phyloP scores from a whole-genome alignment of 1,140 invertebrate genomes.

The Chlorops oryzae region DNA sequence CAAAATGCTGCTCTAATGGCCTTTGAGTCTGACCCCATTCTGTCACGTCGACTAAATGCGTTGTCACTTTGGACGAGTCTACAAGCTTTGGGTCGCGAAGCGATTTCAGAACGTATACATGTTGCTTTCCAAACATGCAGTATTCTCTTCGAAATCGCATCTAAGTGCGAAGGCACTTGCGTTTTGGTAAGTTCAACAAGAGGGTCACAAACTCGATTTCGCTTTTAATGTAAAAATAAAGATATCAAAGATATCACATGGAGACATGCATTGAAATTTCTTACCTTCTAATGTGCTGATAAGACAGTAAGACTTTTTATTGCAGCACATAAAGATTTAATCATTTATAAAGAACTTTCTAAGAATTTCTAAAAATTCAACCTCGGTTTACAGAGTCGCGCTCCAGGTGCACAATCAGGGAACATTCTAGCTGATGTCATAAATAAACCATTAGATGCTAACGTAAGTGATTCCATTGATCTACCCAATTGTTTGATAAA shows the following conservation, averaged over 20 bases:
- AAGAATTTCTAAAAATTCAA: too few species aligned
- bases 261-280: not conserved
- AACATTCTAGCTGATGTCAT: slow-evolving; percentile 37
- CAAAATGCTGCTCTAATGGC: slow-evolving; percentile 65
- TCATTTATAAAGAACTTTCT: too few species aligned
- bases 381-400: slow-evolving; percentile 37
- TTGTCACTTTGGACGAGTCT: slow-evolving; percentile 78
- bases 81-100: slow-evolving; percentile 69
- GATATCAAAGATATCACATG: too few species aligned
- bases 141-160: slow-evolving; percentile 64
- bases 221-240: not conserved
- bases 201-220: not conserved
- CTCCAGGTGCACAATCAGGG: slow-evolving; percentile 39
- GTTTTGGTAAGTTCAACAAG: slow-evolving; percentile 58
- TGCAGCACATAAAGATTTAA: too few species aligned
- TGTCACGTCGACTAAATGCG: slow-evolving; percentile 61
- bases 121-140: slow-evolving; percentile 71
- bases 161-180: slow-evolving; percentile 63
- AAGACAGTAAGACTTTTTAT: too few species aligned
- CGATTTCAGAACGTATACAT: slow-evolving; percentile 64
- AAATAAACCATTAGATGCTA: slow-evolving; percentile 33
- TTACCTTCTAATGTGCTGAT: not conserved
- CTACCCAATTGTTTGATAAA: not conserved
- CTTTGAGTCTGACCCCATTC: slow-evolving; percentile 60
- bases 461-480: slow-evolving; percentile 21